These are phyloP conservation scores for Zaprionus nigranus DNA, from an alignment of 1,140 invertebrate genomes.

Conservation along the genomic window DNA sequence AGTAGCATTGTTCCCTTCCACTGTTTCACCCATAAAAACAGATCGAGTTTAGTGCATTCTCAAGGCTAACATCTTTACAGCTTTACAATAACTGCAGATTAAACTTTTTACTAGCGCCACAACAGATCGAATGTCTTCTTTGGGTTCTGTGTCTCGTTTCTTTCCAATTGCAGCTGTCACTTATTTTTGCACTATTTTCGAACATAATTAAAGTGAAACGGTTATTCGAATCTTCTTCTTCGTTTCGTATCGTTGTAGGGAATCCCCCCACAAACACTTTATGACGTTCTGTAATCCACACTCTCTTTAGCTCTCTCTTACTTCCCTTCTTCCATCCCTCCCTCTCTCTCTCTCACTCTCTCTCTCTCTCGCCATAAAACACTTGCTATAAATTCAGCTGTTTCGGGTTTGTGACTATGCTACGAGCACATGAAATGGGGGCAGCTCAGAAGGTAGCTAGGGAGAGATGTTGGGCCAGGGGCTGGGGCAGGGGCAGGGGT, in stretches of 20 bases:
- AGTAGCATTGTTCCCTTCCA: too few relatives aligned
- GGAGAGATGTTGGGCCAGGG: too few relatives aligned
- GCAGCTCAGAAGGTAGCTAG: neutral
- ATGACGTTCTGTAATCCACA: neutral
- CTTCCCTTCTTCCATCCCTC: neutral
- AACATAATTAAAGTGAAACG: neutral
- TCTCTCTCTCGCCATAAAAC: conserved; percentile 43
- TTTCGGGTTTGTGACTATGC: conserved; percentile 56
- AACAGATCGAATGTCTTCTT: neutral
- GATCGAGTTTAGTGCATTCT: too few relatives aligned
- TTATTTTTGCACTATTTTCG: neutral
- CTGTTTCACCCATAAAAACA: too few relatives aligned
- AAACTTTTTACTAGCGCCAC: too few relatives aligned
- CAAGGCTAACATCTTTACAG: too few relatives aligned
- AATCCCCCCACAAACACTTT: conserved; percentile 1
- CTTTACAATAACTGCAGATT: too few relatives aligned
- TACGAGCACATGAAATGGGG: conserved; percentile 16
- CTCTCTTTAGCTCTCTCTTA: neutral
- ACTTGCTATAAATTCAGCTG: conserved; percentile 56
- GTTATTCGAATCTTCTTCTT: neutral
- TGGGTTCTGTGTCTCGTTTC: neutral
- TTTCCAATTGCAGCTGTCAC: neutral
- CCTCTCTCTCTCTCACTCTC: neutral
- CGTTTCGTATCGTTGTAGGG: neutral
- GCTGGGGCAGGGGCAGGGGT: neutral